Evolutionary conservation across 2,888 invertebrate genomes (phyloP), one percentile per base, ranked within the genome.

Genomic region (Mesorhabditis spiculigera): DNA sequence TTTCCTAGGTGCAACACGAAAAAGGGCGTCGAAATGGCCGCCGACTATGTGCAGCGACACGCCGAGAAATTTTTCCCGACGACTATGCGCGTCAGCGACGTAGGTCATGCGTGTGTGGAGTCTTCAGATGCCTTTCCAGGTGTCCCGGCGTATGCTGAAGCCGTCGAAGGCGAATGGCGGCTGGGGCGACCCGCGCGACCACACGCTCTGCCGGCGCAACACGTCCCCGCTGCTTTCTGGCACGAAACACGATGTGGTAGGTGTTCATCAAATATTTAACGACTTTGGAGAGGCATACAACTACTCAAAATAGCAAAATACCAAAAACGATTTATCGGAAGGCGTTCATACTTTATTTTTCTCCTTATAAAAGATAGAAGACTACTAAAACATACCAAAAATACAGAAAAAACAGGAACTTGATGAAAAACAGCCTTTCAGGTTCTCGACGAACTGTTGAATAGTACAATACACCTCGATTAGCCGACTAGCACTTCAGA

Each of bases 131-230:
- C 8, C 10, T n/a, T 64, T 75, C 5, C 76, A 86, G 74, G 73
- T 80, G 5, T 80, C 80, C 13, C 73, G 78, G 43, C 78, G 83
- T 41, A 82, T 78, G 67, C 71, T 86, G 65, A 85, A 85, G 73
- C 83, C 86, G 8, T 81, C 85, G 50, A 86, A 86, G 71, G 85
- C 84, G 68, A 98, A 98, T 86, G 98, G 97, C 0, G 97, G 97
- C 1, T 98, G 98, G 97, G 95, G 95, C 5, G 98, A 98, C 83
- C 80, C 88, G n/a, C 89, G 94, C 73, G 94, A 95, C 88, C 92
- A 91, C 85, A 90, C 91, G 80, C 87, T 95, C 41, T 95, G 94
- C 68, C 67, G 76, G 43, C 69, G 75, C 42, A 84, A 85, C 70
- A 78, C 81, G 3, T 61, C 68, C 50, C 80, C 82, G 10, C 71